Evolutionary conservation across 30 jellyfish, hydroid and myxozoan species (phyloP).

Genomic region (Cassiopea andromeda): DNA sequence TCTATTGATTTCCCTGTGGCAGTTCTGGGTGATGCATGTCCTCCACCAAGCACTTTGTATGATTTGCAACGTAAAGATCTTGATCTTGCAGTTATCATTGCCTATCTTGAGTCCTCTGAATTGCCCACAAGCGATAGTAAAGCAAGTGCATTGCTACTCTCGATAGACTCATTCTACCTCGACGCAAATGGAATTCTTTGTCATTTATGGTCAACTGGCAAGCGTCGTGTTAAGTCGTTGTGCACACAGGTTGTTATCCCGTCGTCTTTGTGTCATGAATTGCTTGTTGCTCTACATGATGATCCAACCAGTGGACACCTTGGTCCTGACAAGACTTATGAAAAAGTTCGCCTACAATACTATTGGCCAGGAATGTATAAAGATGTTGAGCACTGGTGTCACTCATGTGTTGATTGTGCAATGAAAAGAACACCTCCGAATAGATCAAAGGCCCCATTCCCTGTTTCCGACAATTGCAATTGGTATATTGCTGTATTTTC

Average conservation of each 20-base stretch:
- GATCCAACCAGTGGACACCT: slow-evolving; percentile 62
- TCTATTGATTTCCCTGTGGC: too few relatives aligned
- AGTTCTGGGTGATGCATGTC: too few relatives aligned
- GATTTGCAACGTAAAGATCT: too few relatives aligned
- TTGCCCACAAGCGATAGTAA: slow-evolving; percentile 7
- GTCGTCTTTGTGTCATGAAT: slow-evolving; percentile 28
- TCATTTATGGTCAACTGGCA: slow-evolving; percentile 58
- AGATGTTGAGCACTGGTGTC: slow-evolving; percentile 72
- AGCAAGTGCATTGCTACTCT: slow-evolving; percentile 26
- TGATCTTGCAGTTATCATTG: slow-evolving; percentile 5
- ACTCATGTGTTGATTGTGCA: slow-evolving; percentile 59
- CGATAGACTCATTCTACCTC: slow-evolving; percentile 8
- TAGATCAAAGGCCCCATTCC: slow-evolving; percentile 38
- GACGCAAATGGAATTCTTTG: slow-evolving; percentile 31
- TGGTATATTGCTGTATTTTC: slow-evolving; percentile 27
- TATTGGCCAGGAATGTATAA: slow-evolving; percentile 58
- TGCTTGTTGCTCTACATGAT: slow-evolving; percentile 45
- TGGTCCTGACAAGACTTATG: slow-evolving; percentile 40
- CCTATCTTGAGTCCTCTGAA: slow-evolving; percentile 19
- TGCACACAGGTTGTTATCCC: slow-evolving; percentile 57
- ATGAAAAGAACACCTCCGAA: slow-evolving; percentile 49
- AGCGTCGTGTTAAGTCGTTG: slow-evolving; percentile 14
- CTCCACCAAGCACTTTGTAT: too few relatives aligned
- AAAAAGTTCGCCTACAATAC: slow-evolving; percentile 36
- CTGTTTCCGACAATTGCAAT: slow-evolving; percentile 22